Percentiles rank a stretch among this genome's conserved stretches.
phyloP scores from a whole-genome alignment of 2,797 vertebrate species.

The Neopelma chrysocephalum region DNA sequence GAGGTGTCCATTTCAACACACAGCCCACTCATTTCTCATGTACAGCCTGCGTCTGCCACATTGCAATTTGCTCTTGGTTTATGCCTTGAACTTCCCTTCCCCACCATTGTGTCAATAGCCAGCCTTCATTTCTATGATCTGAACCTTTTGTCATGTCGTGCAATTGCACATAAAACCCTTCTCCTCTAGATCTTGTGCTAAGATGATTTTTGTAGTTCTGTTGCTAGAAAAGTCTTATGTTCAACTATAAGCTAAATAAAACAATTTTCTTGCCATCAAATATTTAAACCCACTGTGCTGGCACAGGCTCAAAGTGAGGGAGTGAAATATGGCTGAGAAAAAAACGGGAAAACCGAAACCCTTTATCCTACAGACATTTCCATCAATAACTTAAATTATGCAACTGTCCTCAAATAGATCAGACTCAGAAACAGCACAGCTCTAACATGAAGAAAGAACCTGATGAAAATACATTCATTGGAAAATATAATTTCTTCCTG shows the following conservation, averaged over 20 bases:
- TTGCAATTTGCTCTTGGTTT: background rate
- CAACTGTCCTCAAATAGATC: conserved; percentile 61
- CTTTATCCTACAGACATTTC: conserved; percentile 61
- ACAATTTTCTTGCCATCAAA: conserved; percentile 56
- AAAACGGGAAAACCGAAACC: conserved; percentile 32
- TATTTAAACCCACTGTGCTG: conserved; percentile 61
- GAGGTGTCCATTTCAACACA: background rate
- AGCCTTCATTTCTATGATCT: background rate
- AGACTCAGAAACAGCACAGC: conserved; percentile 28
- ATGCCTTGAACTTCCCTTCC: background rate
- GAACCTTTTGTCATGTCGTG: background rate
- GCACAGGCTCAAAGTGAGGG: background rate
- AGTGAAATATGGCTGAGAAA: conserved; percentile 15
- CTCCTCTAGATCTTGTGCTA: background rate
- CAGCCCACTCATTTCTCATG: background rate
- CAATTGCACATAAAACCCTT: background rate
- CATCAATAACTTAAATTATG: conserved; percentile 70
- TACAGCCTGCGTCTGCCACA: background rate
- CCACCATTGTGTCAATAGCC: background rate
- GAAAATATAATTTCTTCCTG: conserved; percentile 70
- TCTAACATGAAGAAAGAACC: conserved; percentile 55
- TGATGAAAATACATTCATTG: conserved; percentile 69
- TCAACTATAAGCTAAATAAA: conserved; percentile 59
- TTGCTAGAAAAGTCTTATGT: conserved; percentile 44
- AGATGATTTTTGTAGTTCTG: conserved; percentile 16